These are phyloP conservation scores for Drosophila dives DNA, from an alignment of 2,888 invertebrate species.

Conservation along the genomic window DNA sequence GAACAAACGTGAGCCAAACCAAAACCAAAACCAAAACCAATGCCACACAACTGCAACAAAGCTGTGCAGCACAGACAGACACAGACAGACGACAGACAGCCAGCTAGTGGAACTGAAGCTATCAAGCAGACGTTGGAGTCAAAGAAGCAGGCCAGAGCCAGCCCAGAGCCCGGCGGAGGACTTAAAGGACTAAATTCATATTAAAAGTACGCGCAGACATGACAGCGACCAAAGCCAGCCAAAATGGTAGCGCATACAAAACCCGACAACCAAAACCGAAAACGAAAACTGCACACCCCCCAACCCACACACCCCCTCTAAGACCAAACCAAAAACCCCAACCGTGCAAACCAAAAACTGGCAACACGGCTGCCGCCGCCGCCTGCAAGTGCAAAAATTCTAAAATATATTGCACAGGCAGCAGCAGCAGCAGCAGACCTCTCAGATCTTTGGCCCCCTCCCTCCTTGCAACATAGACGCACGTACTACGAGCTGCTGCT, in stretches of 20 bases:
- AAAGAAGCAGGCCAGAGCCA: slow-evolving; percentile 37
- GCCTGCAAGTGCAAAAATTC: slow-evolving; percentile 66
- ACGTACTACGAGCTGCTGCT: slow-evolving; percentile 50
- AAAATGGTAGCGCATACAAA: slow-evolving; percentile 33
- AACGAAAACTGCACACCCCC: slow-evolving; percentile 7
- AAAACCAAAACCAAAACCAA: not conserved
- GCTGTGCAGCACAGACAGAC: slow-evolving; percentile 24
- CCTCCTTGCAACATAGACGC: slow-evolving; percentile 52
- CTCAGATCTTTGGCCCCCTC: slow-evolving; percentile 2
- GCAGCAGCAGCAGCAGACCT: slow-evolving; percentile 12
- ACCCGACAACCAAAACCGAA: slow-evolving; percentile 40
- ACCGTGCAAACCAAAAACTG: slow-evolving; percentile 8
- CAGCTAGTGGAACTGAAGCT: slow-evolving; percentile 10
- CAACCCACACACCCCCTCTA: not conserved
- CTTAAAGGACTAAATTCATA: slow-evolving; percentile 81
- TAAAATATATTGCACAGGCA: slow-evolving; percentile 70
- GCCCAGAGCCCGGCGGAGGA: slow-evolving; percentile 51
- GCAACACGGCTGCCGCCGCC: slow-evolving; percentile 2
- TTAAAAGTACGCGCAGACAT: slow-evolving; percentile 78
- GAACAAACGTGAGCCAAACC: slow-evolving; percentile 74
- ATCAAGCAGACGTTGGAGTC: slow-evolving; percentile 12
- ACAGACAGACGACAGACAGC: not conserved
- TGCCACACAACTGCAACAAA: slow-evolving; percentile 51
- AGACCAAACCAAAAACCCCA: slow-evolving; percentile 9
- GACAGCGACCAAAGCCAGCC: slow-evolving; percentile 62